Conservation (phyloP, 2,797 vertebrate genomes). For the Mus minutoides region DNA sequence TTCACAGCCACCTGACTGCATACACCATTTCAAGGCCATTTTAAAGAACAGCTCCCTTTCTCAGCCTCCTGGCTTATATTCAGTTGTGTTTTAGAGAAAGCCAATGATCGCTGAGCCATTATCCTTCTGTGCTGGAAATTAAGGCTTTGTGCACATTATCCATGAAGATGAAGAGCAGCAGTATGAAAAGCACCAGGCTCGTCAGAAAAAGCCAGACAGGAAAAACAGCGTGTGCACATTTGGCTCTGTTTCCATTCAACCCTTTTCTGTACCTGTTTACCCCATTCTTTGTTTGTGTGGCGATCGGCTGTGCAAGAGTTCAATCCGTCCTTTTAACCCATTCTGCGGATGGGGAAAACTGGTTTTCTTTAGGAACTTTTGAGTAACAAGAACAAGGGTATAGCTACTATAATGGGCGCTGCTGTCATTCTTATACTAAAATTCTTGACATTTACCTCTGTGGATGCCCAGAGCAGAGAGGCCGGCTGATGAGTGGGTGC, state of each 20-base stretch:
- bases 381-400: conserved; percentile 24
- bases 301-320: conserved; percentile 31
- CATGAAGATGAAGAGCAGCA: conserved; percentile 71
- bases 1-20: conserved; percentile 39
- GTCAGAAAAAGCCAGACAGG: conserved; percentile 64
- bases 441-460: neutral
- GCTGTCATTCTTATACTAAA: neutral
- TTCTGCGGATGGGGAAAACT: conserved; percentile 44
- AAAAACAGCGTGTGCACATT: conserved; percentile 65
- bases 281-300: conserved; percentile 50
- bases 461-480: neutral
- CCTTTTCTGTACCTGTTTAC: conserved; percentile 64
- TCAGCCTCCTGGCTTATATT: conserved; percentile 74
- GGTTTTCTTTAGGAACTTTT: conserved; percentile 43
- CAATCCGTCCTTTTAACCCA: conserved; percentile 59
- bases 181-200: conserved; percentile 72
- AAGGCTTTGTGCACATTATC: conserved; percentile 73
- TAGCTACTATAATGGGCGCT: neutral
- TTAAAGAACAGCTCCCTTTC: conserved; percentile 66
- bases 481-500: neutral
- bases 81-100: conserved; percentile 78
- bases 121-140: conserved; percentile 77
- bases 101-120: conserved; percentile 78
- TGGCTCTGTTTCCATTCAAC: conserved; percentile 67
- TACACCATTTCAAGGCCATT: conserved; percentile 49